A percentile compares a stretch with the other conserved stretches of the same genome.
Conservation (phyloP, 2,797 vertebrate species). For the Oreonectes daqikongensis region DNA sequence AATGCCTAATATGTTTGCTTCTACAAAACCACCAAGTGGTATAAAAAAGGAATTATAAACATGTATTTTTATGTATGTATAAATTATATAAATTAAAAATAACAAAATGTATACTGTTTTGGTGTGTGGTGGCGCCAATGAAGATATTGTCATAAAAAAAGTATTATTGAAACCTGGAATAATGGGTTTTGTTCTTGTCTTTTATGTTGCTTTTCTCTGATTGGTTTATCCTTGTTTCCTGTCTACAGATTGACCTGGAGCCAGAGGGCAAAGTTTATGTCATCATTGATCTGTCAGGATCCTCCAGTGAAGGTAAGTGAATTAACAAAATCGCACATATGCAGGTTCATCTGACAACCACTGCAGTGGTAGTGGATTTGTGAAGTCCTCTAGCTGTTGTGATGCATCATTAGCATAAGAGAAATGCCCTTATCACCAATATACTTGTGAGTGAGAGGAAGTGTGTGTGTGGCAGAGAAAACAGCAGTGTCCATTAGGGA, state of each 20-base stretch:
- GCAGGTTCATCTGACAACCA: not conserved
- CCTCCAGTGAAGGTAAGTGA: constrained; percentile 91
- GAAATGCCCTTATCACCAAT: not conserved
- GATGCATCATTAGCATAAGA: constrained; percentile 22
- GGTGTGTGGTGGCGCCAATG: not conserved
- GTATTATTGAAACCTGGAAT: not conserved
- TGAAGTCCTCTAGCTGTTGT: constrained; percentile 32
- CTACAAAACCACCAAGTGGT: no score
- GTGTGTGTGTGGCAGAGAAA: constrained; percentile 18
- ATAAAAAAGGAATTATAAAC: no score
- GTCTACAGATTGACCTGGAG: constrained; percentile 94
- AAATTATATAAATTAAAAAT: no score
- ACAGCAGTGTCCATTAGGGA: constrained; percentile 47
- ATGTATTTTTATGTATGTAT: no score
- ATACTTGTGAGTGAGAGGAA: not conserved
- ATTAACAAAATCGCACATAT: not conserved
- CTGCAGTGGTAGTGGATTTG: constrained; percentile 21
- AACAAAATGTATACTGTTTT: no score
- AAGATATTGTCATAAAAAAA: not conserved
- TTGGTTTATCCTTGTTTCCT: constrained; percentile 51
- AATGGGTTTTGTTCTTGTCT: not conserved
- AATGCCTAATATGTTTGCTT: not conserved
- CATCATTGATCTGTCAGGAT: constrained; percentile 96
- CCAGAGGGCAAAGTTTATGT: constrained; percentile 96
- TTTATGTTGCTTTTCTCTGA: constrained; percentile 47